Percentiles rank a stretch among this genome's conserved stretches.
Conservation (phyloP, 2,797 vertebrate genomes). For the Anguilla marmorata region DNA sequence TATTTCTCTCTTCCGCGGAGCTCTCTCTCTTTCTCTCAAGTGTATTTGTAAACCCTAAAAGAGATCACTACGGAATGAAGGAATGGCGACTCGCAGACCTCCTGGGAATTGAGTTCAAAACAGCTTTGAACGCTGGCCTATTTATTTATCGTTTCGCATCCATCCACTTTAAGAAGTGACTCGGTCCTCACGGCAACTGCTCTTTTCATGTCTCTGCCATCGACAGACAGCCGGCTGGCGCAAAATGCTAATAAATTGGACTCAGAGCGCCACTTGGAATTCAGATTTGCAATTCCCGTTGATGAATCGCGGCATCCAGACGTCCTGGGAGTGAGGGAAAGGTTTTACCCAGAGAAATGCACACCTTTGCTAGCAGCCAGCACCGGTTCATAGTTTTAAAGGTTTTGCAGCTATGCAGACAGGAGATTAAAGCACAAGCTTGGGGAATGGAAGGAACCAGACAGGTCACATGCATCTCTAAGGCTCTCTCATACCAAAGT, state of each 20-base stretch:
- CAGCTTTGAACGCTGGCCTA: slow-evolving; percentile 26
- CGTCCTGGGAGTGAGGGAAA: neutral
- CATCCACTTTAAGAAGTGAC: slow-evolving; percentile 28
- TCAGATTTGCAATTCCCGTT: slow-evolving; percentile 10
- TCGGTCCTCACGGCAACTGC: neutral
- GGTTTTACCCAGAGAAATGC: neutral
- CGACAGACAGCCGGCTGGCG: neutral
- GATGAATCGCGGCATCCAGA: slow-evolving; percentile 12
- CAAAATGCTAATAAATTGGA: slow-evolving; percentile 19
- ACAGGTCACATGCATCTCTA: neutral
- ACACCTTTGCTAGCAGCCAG: neutral
- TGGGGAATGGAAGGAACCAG: too few species aligned
- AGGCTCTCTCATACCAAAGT: neutral
- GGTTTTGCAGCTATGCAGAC: neutral
- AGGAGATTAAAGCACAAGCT: neutral
- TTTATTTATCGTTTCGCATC: slow-evolving; percentile 33
- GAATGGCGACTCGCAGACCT: slow-evolving; percentile 14
- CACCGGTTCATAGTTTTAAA: neutral
- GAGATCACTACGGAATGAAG: slow-evolving; percentile 12
- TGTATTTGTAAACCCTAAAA: slow-evolving; percentile 14
- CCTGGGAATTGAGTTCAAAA: slow-evolving; percentile 40
- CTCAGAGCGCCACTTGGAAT: slow-evolving; percentile 5
- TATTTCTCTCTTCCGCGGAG: neutral
- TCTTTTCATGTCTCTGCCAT: slow-evolving; percentile 16
- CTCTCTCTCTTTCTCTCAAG: neutral